Evolutionary conservation across 2,797 vertebrate species (phyloP).

Genomic region (Cygnus olor): DNA sequence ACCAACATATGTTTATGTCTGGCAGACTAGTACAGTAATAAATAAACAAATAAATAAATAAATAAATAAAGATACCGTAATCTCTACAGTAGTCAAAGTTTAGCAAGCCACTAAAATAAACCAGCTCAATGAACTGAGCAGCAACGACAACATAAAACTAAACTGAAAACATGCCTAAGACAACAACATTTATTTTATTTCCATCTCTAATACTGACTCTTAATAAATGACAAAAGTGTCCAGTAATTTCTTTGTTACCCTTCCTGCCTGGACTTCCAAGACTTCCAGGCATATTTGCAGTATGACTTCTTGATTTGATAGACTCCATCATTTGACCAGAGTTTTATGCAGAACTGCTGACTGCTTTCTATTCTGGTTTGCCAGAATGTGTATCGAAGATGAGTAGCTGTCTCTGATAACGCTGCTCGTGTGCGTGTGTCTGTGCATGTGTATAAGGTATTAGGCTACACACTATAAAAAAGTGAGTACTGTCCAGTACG

Average conservation of each 20-base stretch:
- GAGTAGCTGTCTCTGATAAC: neutral
- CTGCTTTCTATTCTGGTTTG: neutral
- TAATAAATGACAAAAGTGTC: neutral
- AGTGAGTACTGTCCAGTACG: neutral
- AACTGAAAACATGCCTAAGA: constrained; percentile 22
- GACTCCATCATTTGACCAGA: neutral
- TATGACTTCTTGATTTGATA: neutral
- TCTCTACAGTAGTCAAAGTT: constrained; percentile 8
- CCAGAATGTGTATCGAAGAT: neutral
- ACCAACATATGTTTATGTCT: neutral
- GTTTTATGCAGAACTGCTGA: neutral
- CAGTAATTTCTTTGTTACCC: neutral
- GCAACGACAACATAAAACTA: constrained; percentile 16
- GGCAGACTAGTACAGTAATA: neutral
- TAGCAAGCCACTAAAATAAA: constrained; percentile 41
- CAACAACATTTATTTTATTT: neutral
- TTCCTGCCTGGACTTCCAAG: neutral
- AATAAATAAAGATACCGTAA: neutral
- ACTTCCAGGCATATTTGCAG: neutral
- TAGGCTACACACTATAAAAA: neutral
- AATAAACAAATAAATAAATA: too few relatives aligned
- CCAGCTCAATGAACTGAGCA: constrained; percentile 8
- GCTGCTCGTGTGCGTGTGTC: neutral
- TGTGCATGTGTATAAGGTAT: neutral
- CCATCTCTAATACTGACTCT: neutral